These are phyloP conservation scores for Epinephelus cyanopodus DNA, from an alignment of 2,113 vertebrate genomes.

Conservation along the genomic window DNA sequence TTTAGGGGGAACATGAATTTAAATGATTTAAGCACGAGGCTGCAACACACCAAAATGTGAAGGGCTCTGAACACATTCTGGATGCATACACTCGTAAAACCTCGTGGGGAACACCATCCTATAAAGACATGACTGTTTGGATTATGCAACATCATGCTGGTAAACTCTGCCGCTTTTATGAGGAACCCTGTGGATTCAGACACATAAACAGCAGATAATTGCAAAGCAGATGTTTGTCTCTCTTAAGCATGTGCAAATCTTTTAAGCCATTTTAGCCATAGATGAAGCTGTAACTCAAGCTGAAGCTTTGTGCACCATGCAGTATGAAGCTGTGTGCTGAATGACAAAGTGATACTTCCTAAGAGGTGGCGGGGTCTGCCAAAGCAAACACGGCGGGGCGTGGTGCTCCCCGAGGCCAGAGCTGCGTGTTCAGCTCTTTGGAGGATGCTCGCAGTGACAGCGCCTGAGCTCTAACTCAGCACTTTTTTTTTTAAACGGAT, in stretches of 20 bases:
- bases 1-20: neutral
- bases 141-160: conserved; percentile 35
- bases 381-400: conserved; percentile 76
- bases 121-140: conserved; percentile 37
- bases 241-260: conserved; percentile 32
- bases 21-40: neutral
- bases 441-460: conserved; percentile 72
- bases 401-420: conserved; percentile 67
- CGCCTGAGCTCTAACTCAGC: conserved; percentile 63
- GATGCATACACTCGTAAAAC: conserved; percentile 4
- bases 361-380: conserved; percentile 68
- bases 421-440: conserved; percentile 78
- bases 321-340: conserved; percentile 49
- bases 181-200: conserved; percentile 44
- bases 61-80: neutral
- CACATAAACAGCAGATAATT: conserved; percentile 49
- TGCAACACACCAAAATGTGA: neutral
- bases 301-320: conserved; percentile 42
- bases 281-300: conserved; percentile 43
- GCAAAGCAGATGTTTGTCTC: conserved; percentile 35
- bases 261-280: conserved; percentile 25
- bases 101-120: conserved; percentile 8
- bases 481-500: conserved; percentile 68
- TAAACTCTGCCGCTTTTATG: conserved; percentile 23
- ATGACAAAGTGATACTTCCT: conserved; percentile 83